phyloP scores from a whole-genome alignment of 2,888 invertebrate genomes.

The Prionchulus punctatus region DNA sequence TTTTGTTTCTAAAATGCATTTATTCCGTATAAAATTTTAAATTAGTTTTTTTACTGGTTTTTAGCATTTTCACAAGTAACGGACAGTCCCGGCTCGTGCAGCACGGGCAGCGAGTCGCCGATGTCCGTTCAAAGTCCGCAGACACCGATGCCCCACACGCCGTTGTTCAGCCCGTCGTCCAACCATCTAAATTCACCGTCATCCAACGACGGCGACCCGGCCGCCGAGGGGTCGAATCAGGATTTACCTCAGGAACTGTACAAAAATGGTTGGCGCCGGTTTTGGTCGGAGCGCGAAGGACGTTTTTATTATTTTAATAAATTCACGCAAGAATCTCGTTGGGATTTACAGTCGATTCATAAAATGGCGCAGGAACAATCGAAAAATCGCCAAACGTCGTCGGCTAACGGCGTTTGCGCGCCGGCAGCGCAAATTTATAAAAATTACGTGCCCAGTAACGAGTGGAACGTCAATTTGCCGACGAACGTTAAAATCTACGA shows the following conservation, averaged over 20 bases:
- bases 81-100: too few relatives aligned
- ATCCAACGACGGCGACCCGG: neutral
- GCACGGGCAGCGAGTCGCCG: neutral
- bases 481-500: conserved; percentile 81
- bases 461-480: conserved; percentile 77
- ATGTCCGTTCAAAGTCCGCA: conserved; percentile 1
- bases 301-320: conserved; percentile 93
- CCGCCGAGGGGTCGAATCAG: conserved; percentile 13
- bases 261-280: conserved; percentile 85
- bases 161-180: neutral
- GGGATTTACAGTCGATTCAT: too few relatives aligned
- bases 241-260: conserved; percentile 51
- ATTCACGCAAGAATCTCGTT: conserved; percentile 79
- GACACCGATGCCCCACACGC: conserved; percentile 21
- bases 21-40: too few relatives aligned
- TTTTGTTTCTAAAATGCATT: too few relatives aligned
- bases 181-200: too few relatives aligned
- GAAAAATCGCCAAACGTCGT: conserved; percentile 38
- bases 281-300: conserved; percentile 87
- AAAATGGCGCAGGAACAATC: too few relatives aligned
- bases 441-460: conserved; percentile 22
- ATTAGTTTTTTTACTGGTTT: too few relatives aligned
- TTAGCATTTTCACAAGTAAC: too few relatives aligned
- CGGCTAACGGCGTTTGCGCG: neutral
- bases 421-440: conserved; percentile 7